Evolutionary conservation across 2,113 vertebrate genomes (phyloP).

Genomic region (Nothobranchius kuhntae): DNA sequence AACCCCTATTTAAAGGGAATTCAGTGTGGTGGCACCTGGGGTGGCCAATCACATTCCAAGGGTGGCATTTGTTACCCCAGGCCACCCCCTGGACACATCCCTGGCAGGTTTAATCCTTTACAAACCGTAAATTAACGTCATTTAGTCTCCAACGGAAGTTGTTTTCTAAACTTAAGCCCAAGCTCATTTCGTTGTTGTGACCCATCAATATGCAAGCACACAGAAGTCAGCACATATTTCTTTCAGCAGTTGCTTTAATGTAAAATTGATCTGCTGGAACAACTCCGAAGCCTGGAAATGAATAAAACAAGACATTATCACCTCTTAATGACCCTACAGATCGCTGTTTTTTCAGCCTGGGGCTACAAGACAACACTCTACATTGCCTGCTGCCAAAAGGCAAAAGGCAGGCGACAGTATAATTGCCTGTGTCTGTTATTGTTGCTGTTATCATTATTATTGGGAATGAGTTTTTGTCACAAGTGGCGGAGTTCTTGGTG

Average conservation of each 20-base stretch:
- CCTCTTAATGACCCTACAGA: slow-evolving; percentile 37
- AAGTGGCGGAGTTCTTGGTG: too few species aligned
- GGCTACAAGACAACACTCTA: slow-evolving; percentile 15
- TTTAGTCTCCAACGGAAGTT: not conserved
- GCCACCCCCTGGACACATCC: too few species aligned
- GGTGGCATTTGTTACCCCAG: too few species aligned
- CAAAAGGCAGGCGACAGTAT: too few species aligned
- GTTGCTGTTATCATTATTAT: too few species aligned
- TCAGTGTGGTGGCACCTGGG: too few species aligned
- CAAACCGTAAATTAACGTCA: not conserved
- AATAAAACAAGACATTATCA: slow-evolving; percentile 46
- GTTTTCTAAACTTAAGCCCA: not conserved
- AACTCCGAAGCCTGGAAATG: slow-evolving; percentile 20
- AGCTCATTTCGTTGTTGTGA: slow-evolving; percentile 13
- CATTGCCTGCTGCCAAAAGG: not conserved
- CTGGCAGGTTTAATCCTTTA: not conserved
- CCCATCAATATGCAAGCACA: slow-evolving; percentile 26
- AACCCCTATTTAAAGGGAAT: too few species aligned
- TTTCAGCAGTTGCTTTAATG: slow-evolving; percentile 27
- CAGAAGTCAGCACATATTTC: slow-evolving; percentile 22
- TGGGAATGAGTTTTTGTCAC: too few species aligned
- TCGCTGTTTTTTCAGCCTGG: slow-evolving; percentile 25
- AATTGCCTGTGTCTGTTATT: too few species aligned
- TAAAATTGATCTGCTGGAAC: slow-evolving; percentile 17
- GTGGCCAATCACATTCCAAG: too few species aligned